A percentile compares a stretch with the other conserved stretches of the same genome.
phyloP scores from a whole-genome alignment of 2,888 invertebrate genomes.

The Heteromurus nitidus region DNA sequence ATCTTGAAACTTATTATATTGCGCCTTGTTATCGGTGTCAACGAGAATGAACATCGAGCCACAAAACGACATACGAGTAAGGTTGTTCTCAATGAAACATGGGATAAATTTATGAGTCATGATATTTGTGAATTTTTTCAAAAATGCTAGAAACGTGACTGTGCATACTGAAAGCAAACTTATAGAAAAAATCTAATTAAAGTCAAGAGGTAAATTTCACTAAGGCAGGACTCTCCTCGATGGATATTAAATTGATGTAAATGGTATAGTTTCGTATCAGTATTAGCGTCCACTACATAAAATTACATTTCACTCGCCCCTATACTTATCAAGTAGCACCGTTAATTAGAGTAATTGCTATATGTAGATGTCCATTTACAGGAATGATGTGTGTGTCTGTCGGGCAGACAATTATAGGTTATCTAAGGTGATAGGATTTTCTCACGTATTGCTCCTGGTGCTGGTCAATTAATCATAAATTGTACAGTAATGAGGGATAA shows the following conservation, averaged over 20 bases:
- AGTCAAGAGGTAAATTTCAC: too few relatives aligned
- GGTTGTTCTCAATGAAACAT: background rate
- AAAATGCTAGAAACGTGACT: background rate
- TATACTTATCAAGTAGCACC: too few relatives aligned
- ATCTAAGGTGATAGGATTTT: background rate
- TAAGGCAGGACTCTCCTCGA: too few relatives aligned
- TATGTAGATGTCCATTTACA: too few relatives aligned
- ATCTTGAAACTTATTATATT: background rate
- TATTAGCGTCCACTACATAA: too few relatives aligned
- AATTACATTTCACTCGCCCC: too few relatives aligned
- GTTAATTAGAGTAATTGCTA: too few relatives aligned
- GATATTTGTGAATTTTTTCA: constrained; percentile 15
- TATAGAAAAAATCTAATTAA: background rate
- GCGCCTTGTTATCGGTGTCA: constrained; percentile 3
- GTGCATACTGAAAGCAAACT: background rate
- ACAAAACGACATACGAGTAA: background rate
- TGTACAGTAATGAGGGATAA: constrained; percentile 3
- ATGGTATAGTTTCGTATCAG: too few relatives aligned
- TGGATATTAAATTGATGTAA: too few relatives aligned
- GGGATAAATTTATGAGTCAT: constrained; percentile 19
- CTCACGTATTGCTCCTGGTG: constrained; percentile 1
- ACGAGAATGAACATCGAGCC: background rate
- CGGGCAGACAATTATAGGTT: too few relatives aligned
- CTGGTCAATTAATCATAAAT: constrained; percentile 21
- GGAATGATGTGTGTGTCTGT: too few relatives aligned